Conservation (phyloP, 2,113 vertebrate genomes). For the Pygoscelis antarcticus region DNA sequence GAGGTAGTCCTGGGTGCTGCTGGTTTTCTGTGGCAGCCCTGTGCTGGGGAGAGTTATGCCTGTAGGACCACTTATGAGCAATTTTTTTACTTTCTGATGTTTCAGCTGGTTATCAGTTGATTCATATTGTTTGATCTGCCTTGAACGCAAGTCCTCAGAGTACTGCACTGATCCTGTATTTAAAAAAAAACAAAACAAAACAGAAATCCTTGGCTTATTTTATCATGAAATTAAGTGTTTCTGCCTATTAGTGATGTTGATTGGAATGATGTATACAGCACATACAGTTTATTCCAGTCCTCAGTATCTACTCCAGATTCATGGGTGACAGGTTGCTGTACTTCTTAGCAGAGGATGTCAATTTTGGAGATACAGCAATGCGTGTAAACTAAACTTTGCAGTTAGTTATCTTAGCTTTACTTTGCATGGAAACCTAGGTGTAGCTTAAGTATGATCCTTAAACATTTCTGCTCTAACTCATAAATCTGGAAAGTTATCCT, state of each 20-base stretch:
- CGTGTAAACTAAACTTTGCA: background rate
- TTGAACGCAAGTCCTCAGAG: background rate
- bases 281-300: background rate
- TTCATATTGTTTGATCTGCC: background rate
- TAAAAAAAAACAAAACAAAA: background rate
- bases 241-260: background rate
- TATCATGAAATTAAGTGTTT: background rate
- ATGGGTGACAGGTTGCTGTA: background rate
- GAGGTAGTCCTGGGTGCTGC: background rate
- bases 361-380: background rate
- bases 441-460: background rate
- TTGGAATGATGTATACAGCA: background rate
- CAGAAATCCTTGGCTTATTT: background rate
- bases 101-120: background rate
- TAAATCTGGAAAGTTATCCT: background rate
- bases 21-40: background rate
- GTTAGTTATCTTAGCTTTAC: background rate
- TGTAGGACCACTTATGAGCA: background rate
- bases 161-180: background rate
- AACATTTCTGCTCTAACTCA: background rate
- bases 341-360: background rate
- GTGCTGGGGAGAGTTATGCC: background rate
- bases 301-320: background rate
- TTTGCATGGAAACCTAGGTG: background rate
- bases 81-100: background rate